phyloP scores from a whole-genome alignment of 2,113 vertebrate species.

The human (Homo sapiens) region DNA sequence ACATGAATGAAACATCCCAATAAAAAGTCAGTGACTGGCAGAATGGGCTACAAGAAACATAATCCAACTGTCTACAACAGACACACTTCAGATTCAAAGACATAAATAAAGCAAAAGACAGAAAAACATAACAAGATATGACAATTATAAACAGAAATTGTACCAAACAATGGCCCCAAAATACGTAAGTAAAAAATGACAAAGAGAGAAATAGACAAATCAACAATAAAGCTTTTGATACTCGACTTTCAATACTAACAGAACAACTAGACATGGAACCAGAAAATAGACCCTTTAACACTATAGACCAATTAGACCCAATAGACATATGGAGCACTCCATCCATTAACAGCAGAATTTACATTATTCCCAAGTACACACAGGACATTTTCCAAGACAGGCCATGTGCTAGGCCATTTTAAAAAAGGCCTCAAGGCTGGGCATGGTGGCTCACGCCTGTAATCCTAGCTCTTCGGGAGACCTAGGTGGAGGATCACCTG shows the following conservation, averaged over 20 bases:
- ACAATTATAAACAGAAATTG: neutral
- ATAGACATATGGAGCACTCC: neutral
- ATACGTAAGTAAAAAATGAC: neutral
- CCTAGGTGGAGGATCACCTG: no score
- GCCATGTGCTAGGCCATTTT: neutral
- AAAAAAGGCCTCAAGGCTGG: neutral
- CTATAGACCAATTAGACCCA: neutral
- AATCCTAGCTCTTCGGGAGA: no score
- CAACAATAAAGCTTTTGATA: neutral
- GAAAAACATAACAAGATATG: neutral
- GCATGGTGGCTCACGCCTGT: no score
- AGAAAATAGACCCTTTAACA: neutral
- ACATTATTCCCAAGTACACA: neutral
- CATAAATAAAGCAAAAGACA: neutral
- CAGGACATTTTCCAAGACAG: neutral
- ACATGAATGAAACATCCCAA: neutral
- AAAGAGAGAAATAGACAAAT: neutral
- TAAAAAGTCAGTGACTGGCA: neutral
- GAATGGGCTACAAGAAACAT: neutral
- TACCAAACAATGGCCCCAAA: neutral
- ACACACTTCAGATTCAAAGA: neutral
- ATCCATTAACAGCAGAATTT: neutral
- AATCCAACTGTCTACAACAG: neutral
- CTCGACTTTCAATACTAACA: neutral
- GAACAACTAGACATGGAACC: neutral